Conservation (phyloP, 2,888 invertebrate genomes). For the Hedychridium roseum region DNA sequence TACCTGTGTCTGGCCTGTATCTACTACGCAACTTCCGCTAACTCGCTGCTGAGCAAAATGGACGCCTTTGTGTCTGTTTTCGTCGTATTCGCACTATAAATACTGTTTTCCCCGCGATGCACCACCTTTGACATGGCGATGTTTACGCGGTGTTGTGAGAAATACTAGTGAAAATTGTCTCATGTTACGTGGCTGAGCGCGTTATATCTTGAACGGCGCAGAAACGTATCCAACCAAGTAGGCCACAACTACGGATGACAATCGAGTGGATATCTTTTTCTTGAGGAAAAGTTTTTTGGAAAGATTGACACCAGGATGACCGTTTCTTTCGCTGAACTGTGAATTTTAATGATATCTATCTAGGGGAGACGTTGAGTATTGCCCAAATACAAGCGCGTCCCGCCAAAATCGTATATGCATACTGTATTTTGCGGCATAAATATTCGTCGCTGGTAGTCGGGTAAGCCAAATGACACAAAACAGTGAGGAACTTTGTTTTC, state of each 20-base stretch:
- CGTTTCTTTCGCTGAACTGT: slow-evolving; percentile 12
- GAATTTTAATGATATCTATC: slow-evolving; percentile 10
- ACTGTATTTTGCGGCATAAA: slow-evolving; percentile 42
- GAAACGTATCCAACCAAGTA: slow-evolving; percentile 57
- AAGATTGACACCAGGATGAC: slow-evolving; percentile 9
- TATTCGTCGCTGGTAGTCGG: slow-evolving; percentile 40
- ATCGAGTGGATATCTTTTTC: slow-evolving; percentile 53
- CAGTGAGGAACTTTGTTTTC: slow-evolving; percentile 13
- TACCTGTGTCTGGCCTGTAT: slow-evolving; percentile 47
- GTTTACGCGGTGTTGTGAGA: slow-evolving; percentile 43
- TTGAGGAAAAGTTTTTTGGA: slow-evolving; percentile 28
- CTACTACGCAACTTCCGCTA: slow-evolving; percentile 62
- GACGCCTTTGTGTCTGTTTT: slow-evolving; percentile 65
- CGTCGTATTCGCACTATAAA: slow-evolving; percentile 60
- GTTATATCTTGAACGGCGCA: slow-evolving; percentile 31
- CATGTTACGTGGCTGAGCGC: slow-evolving; percentile 26
- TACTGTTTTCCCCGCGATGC: slow-evolving; percentile 51
- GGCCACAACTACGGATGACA: slow-evolving; percentile 62
- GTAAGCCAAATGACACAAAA: slow-evolving; percentile 41
- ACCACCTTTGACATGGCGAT: slow-evolving; percentile 47
- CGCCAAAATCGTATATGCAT: slow-evolving; percentile 39
- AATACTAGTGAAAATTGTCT: slow-evolving; percentile 41
- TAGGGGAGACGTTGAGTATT: slow-evolving; percentile 10
- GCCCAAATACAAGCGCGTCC: slow-evolving; percentile 26
- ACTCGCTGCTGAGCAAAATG: slow-evolving; percentile 62